Conservation (phyloP, 2,797 vertebrate genomes). For the Urophycis tenuis region DNA sequence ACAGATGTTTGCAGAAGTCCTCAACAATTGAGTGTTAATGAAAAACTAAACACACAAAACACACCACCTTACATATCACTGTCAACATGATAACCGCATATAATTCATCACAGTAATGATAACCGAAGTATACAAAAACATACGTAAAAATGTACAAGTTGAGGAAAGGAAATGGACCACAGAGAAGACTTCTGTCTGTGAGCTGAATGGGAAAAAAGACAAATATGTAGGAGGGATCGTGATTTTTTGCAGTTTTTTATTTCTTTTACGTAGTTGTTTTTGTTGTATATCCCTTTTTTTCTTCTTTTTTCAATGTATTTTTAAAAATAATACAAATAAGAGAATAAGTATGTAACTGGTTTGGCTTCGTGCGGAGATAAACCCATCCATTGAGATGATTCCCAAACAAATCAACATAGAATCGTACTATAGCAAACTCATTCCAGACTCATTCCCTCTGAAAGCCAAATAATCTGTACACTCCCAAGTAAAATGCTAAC, state of each 20-base stretch:
- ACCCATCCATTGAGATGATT: conserved; percentile 27
- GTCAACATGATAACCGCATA: conserved; percentile 37
- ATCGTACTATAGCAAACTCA: conserved; percentile 17
- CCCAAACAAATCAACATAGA: conserved; percentile 13
- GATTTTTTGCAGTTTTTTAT: not conserved
- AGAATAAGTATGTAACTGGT: conserved; percentile 31
- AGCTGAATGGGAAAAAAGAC: conserved; percentile 2
- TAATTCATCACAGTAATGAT: conserved; percentile 46
- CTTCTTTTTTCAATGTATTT: not conserved
- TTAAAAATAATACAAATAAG: conserved; percentile 31
- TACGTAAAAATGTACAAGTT: conserved; percentile 38
- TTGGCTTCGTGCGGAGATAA: conserved; percentile 29
- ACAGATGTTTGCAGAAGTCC: conserved; percentile 24
- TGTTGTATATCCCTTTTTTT: not conserved
- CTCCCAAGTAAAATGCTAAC: conserved; percentile 5
- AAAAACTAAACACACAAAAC: conserved; percentile 45
- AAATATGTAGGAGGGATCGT: not conserved
- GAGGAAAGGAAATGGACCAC: conserved; percentile 29
- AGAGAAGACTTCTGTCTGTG: conserved; percentile 24
- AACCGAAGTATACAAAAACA: conserved; percentile 58
- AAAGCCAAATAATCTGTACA: conserved; percentile 27
- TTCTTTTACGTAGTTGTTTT: not conserved
- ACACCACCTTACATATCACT: conserved; percentile 44
- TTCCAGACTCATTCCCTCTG: conserved; percentile 5
- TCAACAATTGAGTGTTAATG: conserved; percentile 59